Percentiles rank a stretch among this genome's conserved stretches.
phyloP scores from a whole-genome alignment of 2,113 vertebrate species.

The Meles meles region DNA sequence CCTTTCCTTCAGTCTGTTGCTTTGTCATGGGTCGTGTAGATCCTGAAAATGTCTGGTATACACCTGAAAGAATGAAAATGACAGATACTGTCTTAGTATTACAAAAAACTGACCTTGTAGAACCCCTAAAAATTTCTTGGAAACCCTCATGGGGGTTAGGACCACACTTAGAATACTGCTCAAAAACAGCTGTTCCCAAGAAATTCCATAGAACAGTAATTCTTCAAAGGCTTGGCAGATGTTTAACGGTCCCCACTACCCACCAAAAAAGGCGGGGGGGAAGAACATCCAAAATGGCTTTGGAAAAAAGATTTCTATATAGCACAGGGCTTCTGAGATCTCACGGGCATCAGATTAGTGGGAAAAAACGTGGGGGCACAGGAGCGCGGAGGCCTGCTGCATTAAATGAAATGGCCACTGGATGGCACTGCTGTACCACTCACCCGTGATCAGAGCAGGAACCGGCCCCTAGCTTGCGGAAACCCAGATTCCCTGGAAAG shows the following conservation, averaged over 20 bases:
- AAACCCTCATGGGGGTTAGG: not conserved
- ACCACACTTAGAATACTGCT: not conserved
- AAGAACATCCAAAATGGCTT: not conserved
- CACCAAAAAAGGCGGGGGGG: too few species aligned
- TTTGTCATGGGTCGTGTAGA: not conserved
- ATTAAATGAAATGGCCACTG: not conserved
- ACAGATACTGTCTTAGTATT: not conserved
- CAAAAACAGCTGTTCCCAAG: not conserved
- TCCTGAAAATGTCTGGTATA: not conserved
- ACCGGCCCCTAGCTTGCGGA: not conserved
- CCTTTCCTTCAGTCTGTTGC: not conserved
- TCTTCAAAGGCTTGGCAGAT: not conserved
- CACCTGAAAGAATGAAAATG: not conserved
- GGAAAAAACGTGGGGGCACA: not conserved
- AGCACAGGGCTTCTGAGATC: not conserved
- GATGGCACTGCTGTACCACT: constrained; percentile 48
- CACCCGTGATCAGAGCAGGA: not conserved
- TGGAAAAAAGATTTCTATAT: not conserved
- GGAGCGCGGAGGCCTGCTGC: not conserved
- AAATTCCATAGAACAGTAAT: not conserved
- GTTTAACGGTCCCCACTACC: not conserved
- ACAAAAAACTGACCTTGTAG: not conserved
- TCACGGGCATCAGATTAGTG: not conserved
- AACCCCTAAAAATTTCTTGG: not conserved
- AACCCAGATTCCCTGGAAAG: constrained; percentile 1